Percentiles rank a stretch among this genome's conserved stretches.
phyloP scores from a whole-genome alignment of 1,140 invertebrate genomes.

The Halotydeus destructor region DNA sequence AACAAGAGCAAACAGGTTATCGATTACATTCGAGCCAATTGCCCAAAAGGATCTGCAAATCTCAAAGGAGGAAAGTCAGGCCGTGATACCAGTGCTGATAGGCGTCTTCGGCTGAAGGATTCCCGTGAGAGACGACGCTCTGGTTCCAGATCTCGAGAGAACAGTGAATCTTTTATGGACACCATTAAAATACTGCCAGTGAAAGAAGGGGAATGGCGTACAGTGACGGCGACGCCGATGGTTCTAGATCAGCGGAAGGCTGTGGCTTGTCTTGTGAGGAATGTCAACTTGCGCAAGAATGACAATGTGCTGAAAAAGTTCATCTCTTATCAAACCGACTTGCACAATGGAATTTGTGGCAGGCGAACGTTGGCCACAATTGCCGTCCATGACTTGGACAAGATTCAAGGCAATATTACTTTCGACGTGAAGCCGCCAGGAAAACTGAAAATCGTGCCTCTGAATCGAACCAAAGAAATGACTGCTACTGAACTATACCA shows the following conservation, averaged over 20 bases:
- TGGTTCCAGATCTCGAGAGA: background rate
- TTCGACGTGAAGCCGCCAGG: slow-evolving; percentile 13
- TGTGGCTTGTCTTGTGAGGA: slow-evolving; percentile 43
- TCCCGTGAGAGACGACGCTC: slow-evolving; percentile 2
- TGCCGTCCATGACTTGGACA: slow-evolving; percentile 52
- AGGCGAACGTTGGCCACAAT: slow-evolving; percentile 53
- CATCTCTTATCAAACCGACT: slow-evolving; percentile 42
- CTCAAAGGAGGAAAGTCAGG: background rate
- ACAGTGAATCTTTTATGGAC: background rate
- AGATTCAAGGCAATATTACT: slow-evolving; percentile 36
- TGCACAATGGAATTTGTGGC: slow-evolving; percentile 54
- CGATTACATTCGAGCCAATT: slow-evolving; percentile 42
- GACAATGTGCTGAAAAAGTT: slow-evolving; percentile 45
- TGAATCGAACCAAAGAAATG: slow-evolving; percentile 35
- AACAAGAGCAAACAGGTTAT: slow-evolving; percentile 38
- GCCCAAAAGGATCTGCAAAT: slow-evolving; percentile 19
- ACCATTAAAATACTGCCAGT: slow-evolving; percentile 1
- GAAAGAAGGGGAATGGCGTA: slow-evolving; percentile 2
- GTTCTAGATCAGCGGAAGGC: slow-evolving; percentile 27
- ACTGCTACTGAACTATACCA: slow-evolving; percentile 41
- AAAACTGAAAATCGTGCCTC: slow-evolving; percentile 33
- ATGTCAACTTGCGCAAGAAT: slow-evolving; percentile 37
- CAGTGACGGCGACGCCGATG: slow-evolving; percentile 1
- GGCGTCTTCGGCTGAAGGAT: background rate
- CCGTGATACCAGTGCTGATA: background rate